Evolutionary conservation across 2,113 vertebrate species (phyloP).

Genomic region (Trematocara variabile): DNA sequence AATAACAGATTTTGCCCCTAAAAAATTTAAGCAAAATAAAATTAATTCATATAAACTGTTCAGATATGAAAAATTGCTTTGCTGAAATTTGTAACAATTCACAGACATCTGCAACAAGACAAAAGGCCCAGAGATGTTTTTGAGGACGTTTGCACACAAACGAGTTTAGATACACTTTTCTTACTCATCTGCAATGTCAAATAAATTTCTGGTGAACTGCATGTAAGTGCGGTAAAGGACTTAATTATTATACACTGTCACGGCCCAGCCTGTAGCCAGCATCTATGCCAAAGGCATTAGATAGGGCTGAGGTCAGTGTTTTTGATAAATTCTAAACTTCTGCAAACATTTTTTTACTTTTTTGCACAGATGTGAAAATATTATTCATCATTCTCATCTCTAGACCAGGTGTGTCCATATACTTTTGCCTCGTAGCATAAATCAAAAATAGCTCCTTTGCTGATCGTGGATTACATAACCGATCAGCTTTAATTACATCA

Average conservation of each 20-base stretch:
- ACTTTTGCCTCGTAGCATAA: not conserved
- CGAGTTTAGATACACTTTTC: not conserved
- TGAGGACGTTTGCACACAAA: not conserved
- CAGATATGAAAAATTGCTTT: not conserved
- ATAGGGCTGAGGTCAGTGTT: not conserved
- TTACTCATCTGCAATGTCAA: not conserved
- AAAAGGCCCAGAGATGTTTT: not conserved
- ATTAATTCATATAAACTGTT: not conserved
- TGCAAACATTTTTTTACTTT: not conserved
- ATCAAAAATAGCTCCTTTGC: not conserved
- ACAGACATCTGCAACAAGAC: not conserved
- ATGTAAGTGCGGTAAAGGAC: not conserved
- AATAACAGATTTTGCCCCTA: not conserved
- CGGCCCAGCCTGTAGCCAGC: not conserved
- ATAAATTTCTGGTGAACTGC: not conserved
- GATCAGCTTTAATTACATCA: conserved; percentile 47
- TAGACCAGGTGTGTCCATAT: not conserved
- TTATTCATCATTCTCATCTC: fast-evolving
- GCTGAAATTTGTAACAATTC: not conserved
- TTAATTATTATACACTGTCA: not conserved
- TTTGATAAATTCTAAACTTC: not conserved
- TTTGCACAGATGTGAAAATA: not conserved
- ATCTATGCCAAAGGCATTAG: not conserved
- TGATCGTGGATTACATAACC: conserved; percentile 34
- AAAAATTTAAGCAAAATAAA: fast-evolving